These are phyloP conservation scores for Dysmachus trigonus DNA, from an alignment of 2,888 invertebrate species.

Conservation along the genomic window DNA sequence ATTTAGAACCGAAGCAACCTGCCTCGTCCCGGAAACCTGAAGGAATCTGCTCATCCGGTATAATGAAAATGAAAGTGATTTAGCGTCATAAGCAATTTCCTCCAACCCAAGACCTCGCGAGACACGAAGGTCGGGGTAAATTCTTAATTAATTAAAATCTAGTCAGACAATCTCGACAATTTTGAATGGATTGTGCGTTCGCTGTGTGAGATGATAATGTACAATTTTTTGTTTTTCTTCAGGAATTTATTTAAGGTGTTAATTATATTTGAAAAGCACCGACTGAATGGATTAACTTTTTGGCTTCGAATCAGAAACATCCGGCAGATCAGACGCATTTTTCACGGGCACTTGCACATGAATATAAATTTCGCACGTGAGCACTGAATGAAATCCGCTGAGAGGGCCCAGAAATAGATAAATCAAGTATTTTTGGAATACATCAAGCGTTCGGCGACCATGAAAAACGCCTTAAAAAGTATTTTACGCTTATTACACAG, in stretches of 20 bases:
- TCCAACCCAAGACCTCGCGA: not conserved
- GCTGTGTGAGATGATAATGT: not conserved
- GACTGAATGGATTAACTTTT: not conserved
- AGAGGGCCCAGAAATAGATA: not conserved
- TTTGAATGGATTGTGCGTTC: not conserved
- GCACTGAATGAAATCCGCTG: not conserved
- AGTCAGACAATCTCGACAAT: not conserved
- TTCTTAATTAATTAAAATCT: conserved; percentile 26
- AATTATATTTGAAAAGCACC: not conserved
- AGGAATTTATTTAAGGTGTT: not conserved
- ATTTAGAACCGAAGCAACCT: not conserved
- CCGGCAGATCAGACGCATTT: not conserved
- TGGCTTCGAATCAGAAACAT: not conserved
- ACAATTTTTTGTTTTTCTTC: not conserved
- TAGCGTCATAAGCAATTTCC: conserved; percentile 6
- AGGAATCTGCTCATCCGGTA: not conserved
- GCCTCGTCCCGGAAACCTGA: not conserved
- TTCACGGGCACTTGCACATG: not conserved
- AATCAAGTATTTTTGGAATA: not conserved
- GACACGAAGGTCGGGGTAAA: not conserved
- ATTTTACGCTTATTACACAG: conserved; percentile 1
- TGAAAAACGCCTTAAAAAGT: not conserved
- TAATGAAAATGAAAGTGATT: conserved; percentile 25
- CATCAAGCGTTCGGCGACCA: not conserved
- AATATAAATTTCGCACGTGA: not conserved